These are phyloP conservation scores for Typhlomys cinereus DNA, from an alignment of 2,113 vertebrate genomes.

Conservation along the genomic window DNA sequence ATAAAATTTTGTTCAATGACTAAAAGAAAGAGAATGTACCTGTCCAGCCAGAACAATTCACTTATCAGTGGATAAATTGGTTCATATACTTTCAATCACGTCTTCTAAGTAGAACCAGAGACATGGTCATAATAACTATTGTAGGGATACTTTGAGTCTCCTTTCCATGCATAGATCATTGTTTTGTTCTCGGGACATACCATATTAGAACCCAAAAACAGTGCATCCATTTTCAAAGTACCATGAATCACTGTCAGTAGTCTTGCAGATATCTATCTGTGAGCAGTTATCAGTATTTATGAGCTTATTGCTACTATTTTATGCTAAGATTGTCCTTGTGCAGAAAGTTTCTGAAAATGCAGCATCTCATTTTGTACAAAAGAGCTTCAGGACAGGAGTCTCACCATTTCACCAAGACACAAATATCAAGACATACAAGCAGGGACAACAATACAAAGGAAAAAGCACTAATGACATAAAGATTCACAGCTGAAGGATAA, in stretches of 20 bases:
- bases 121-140: not conserved
- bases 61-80: not conserved
- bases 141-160: not conserved
- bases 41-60: not conserved
- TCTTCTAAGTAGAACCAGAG: not conserved
- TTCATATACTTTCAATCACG: not conserved
- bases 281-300: not conserved
- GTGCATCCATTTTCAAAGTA: not conserved
- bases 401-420: not conserved
- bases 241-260: not conserved
- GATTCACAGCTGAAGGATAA: not conserved
- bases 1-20: not conserved
- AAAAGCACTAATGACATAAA: not conserved
- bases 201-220: not conserved
- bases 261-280: not conserved
- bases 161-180: not conserved
- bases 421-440: not conserved
- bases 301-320: not conserved
- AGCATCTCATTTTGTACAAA: constrained; percentile 20
- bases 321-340: not conserved
- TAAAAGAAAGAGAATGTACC: not conserved
- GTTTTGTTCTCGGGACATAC: not conserved
- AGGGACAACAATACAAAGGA: not conserved
- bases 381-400: not conserved
- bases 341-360: constrained; percentile 5